Evolutionary conservation across 2,113 vertebrate species (phyloP), one percentile per base, ranked within the genome.

Genomic region (Picathartes gymnocephalus): DNA sequence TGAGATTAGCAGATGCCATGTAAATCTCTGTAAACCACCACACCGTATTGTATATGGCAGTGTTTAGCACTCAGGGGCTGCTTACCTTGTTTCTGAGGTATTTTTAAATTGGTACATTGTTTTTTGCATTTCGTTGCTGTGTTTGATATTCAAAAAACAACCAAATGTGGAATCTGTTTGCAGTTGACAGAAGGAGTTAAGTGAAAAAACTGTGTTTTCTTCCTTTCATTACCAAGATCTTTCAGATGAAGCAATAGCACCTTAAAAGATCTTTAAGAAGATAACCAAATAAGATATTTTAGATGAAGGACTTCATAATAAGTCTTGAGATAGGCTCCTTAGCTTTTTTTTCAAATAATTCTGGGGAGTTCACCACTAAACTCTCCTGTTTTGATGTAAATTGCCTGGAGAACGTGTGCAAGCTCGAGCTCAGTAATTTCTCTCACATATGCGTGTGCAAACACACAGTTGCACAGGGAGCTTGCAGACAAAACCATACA

Each of bases 231-330:
- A 79, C 16, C 30, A 61, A 85, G 16, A 33, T 72, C n/a, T 87
- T 95, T 91, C 57, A 91, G 81, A 85, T 81, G 50, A 85, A 42
- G 18, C 7, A 68, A 8, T 64, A 72, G 57, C 1, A 3, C 48
- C 45, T 65, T 89, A 82, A 76, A 85, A 72, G 57, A 51, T 48
- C 40, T 85, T 85, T 51, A 90, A 58, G 25, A 79, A 90, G 69
- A 86, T 78, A 89, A 72, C 40, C 30, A 61, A 85, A 57, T 57
- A 48, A 87, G 48, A 39, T 40, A 79, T 72, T 95, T 94, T 85
- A 72, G 93, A 79, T 50, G 0, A 68, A 87, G 30, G 12, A 35
- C 24, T 88, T 74, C 2, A 35, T 53, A 56, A 77, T 66, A 73
- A 12, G 21, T 21, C 44, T 70, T 40, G 21, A 82, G n/a, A 56